Evolutionary conservation across 2,888 invertebrate species (phyloP), one percentile per base, ranked within the genome.

Genomic region (Orgyia antiqua): DNA sequence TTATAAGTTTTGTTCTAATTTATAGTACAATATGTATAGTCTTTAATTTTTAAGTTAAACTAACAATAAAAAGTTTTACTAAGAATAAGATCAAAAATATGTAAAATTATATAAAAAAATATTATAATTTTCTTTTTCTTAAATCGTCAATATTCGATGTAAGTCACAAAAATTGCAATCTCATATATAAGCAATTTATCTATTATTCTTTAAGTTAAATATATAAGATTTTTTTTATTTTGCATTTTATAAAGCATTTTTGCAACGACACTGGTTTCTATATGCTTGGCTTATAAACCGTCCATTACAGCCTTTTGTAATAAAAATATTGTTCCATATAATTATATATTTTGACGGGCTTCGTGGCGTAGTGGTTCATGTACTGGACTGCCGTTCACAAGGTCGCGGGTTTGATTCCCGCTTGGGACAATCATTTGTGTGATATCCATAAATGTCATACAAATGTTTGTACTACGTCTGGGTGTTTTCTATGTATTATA

Each of bases 221-320:
- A n/a, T n/a, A n/a, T 58, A 45, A 51, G 42, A 57, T 38, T 43
- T 56, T 52, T 50, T 44, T 42, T 58, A 47, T 46, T 47, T 52
- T 58, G 72, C 68, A 73, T 71, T 75, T 75, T 32, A 42, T 57
- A 60, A 66, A 68, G 68, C 70, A n/a, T 24, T 73, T 74, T 71
- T 49, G 33, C 30, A 36, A 36, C 33, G 23, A 34, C 40, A 29
- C 33, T 38, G 33, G 35, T 41, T 42, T 44, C n/a, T 42, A 15
- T 34, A 31, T 55, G 68, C 69, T 74, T 72, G 49, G 68, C 66
- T 59, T 58, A 26, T 44, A n/a, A n/a, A 63, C 78, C 79, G 76
- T 78, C 79, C 76, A 62, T 34, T 21, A 11, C 19, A 31, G 38
- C 36, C 41, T 39, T 39, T 36, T 24, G n/a, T n/a, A n/a, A n/a